phyloP scores from a whole-genome alignment of 2,888 invertebrate genomes.

The Gibbula magus region DNA sequence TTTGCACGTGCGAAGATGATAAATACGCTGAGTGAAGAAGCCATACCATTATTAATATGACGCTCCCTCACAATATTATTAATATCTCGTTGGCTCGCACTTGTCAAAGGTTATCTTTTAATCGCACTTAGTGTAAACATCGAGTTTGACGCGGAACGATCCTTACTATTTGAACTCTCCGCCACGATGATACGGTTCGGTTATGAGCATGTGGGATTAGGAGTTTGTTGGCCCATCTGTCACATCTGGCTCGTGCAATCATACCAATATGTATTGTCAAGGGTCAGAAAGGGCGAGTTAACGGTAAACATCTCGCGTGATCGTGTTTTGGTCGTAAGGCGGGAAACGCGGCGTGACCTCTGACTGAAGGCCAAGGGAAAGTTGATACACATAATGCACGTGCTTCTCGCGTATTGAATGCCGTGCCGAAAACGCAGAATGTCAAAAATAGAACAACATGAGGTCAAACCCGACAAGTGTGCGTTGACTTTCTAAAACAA shows the following conservation, averaged over 20 bases:
- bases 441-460: no score
- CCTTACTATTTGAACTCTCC: not conserved
- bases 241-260: not conserved
- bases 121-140: not conserved
- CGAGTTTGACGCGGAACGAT: not conserved
- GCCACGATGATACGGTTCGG: not conserved
- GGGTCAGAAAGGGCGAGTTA: not conserved
- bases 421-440: no score
- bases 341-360: not conserved
- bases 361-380: not conserved
- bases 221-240: not conserved
- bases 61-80: not conserved
- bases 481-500: no score
- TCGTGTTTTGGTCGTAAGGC: not conserved
- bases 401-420: not conserved
- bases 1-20: not conserved
- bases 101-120: not conserved
- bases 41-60: not conserved
- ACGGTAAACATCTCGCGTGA: not conserved
- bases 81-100: not conserved
- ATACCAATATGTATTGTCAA: not conserved
- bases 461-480: no score
- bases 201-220: not conserved
- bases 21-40: not conserved
- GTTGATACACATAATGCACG: not conserved